A percentile compares a stretch with the other conserved stretches of the same genome.
These are phyloP conservation scores for Seriola aureovittata DNA, from an alignment of 2,113 vertebrate genomes.

Conservation along the genomic window DNA sequence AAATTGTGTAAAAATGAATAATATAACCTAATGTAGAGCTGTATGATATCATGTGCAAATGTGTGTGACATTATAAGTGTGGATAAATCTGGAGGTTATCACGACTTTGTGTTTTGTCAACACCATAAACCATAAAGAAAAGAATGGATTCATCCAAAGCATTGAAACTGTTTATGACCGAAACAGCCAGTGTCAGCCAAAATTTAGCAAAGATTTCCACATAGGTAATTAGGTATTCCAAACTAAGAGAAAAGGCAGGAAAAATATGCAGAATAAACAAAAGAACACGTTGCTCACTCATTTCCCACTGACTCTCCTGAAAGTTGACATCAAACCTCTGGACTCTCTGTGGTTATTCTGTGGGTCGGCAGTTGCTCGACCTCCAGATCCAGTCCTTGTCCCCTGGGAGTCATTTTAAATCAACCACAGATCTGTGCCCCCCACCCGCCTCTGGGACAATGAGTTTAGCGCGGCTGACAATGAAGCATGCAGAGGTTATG, in stretches of 20 bases:
- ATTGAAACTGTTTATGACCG: not conserved
- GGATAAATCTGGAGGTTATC: too few species aligned
- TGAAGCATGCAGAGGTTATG: slow-evolving; percentile 40
- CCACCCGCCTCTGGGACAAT: slow-evolving; percentile 16
- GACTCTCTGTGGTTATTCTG: not conserved
- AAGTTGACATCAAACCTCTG: too few species aligned
- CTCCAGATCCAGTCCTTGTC: slow-evolving; percentile 3
- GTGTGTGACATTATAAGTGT: too few species aligned
- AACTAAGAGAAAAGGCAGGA: not conserved
- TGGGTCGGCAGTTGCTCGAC: slow-evolving; percentile 10
- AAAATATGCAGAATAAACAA: not conserved
- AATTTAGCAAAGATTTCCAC: not conserved
- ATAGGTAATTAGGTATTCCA: not conserved
- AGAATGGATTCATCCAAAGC: not conserved
- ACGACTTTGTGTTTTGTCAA: too few species aligned
- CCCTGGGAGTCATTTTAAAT: slow-evolving; percentile 13
- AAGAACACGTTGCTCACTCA: not conserved
- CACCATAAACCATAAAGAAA: too few species aligned
- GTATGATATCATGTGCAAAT: too few species aligned
- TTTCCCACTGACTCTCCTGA: too few species aligned
- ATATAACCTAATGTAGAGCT: too few species aligned
- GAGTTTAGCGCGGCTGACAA: slow-evolving; percentile 37
- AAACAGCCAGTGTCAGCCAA: too few species aligned
- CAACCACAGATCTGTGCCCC: slow-evolving; percentile 18
- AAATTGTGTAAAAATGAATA: too few species aligned